Conservation (phyloP, 2,113 vertebrate genomes). For the Pogona vitticeps region DNA sequence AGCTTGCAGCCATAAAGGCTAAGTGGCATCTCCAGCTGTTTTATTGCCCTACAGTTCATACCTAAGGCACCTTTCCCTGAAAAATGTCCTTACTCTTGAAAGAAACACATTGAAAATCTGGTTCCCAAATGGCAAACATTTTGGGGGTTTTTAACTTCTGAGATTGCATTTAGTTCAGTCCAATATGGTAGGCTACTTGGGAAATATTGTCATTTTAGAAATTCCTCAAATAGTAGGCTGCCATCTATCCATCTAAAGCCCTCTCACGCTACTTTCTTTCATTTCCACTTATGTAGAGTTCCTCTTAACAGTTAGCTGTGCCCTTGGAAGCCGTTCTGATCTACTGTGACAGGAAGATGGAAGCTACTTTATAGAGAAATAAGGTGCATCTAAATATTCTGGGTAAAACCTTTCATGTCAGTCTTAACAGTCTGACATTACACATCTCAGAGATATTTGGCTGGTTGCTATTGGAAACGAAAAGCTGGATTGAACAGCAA, state of each 20-base stretch:
- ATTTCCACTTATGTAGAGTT: background rate
- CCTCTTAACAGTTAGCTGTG: background rate
- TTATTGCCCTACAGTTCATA: background rate
- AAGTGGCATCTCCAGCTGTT: background rate
- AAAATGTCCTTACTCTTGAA: background rate
- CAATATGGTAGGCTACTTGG: background rate
- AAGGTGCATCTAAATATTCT: too few species aligned
- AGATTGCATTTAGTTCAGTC: background rate
- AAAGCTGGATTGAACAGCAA: background rate
- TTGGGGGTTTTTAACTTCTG: background rate
- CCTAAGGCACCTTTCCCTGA: background rate
- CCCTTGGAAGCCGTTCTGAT: background rate
- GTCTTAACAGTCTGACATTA: too few species aligned
- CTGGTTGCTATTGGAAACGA: background rate
- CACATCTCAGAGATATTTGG: background rate
- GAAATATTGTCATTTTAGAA: background rate
- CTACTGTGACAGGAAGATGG: background rate
- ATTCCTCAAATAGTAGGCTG: background rate
- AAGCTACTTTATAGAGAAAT: too few species aligned
- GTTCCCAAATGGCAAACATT: too few species aligned
- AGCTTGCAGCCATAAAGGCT: background rate
- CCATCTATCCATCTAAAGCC: background rate
- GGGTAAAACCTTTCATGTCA: too few species aligned
- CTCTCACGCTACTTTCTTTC: background rate
- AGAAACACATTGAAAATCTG: background rate